phyloP scores from a whole-genome alignment of 1,140 invertebrate species.

The Drosophila virilis region DNA sequence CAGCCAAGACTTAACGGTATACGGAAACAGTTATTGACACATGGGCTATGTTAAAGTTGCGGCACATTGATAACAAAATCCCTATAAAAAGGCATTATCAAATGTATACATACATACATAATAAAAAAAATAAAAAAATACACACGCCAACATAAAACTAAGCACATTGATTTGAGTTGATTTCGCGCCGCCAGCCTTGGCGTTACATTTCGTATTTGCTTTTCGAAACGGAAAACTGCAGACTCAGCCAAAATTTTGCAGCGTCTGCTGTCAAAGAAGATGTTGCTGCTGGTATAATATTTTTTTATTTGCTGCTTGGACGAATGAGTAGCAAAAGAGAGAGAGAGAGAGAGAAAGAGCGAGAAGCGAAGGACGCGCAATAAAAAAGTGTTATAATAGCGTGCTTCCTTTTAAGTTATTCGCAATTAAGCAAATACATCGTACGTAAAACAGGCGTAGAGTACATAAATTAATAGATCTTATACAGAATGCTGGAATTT shows the following conservation, averaged over 20 bases:
- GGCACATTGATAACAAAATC: constrained; percentile 13
- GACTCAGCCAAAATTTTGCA: constrained; percentile 20
- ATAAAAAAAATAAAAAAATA: too few relatives aligned
- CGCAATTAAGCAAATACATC: background rate
- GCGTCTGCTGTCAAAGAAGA: constrained; percentile 9
- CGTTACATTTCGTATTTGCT: constrained; percentile 5
- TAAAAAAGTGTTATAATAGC: background rate
- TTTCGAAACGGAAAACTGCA: constrained; percentile 10
- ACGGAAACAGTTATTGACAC: constrained; percentile 13
- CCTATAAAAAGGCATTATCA: constrained; percentile 1
- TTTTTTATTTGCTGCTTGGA: too few relatives aligned
- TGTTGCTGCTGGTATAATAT: background rate
- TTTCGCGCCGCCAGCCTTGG: background rate
- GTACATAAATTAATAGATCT: background rate
- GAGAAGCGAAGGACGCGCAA: constrained; percentile 9
- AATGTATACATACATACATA: constrained; percentile 14
- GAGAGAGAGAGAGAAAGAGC: background rate
- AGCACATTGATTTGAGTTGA: constrained; percentile 8
- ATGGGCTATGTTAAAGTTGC: background rate
- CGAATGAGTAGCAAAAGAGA: constrained; percentile 1
- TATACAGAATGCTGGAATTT: constrained; percentile 44
- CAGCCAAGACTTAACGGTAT: constrained; percentile 4
- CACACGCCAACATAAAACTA: background rate
- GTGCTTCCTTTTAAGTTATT: too few relatives aligned
- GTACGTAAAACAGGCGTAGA: background rate